Percentiles rank a stretch among this genome's conserved stretches.
These are phyloP conservation scores for Brachyhypopomus gauderio DNA, from an alignment of 2,113 vertebrate genomes.

Conservation along the genomic window DNA sequence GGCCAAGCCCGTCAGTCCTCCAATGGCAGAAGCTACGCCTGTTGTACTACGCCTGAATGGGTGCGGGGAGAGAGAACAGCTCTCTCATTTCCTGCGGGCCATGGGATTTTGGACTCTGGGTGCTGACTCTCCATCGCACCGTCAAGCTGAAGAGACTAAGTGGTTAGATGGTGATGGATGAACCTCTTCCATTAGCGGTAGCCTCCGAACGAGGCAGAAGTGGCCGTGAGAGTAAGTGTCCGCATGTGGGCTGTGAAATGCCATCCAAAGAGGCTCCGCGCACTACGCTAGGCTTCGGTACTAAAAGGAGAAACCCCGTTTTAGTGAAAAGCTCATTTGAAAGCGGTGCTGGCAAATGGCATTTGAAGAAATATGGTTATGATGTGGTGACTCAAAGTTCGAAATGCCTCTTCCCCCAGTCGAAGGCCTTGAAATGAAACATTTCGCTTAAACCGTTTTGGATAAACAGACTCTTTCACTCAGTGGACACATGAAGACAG, in stretches of 20 bases:
- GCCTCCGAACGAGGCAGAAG: not conserved
- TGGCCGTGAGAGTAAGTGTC: not conserved
- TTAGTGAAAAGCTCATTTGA: too few relatives aligned
- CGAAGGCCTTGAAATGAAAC: too few relatives aligned
- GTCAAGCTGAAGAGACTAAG: slow-evolving; percentile 18
- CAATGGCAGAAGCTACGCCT: too few relatives aligned
- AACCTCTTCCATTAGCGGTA: slow-evolving; percentile 17
- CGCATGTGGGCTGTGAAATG: too few relatives aligned
- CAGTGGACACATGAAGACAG: too few relatives aligned
- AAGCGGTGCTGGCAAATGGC: too few relatives aligned
- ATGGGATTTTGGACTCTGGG: not conserved
- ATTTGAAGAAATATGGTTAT: not conserved
- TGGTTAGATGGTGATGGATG: slow-evolving; percentile 26
- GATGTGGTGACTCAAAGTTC: not conserved
- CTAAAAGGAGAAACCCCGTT: too few relatives aligned
- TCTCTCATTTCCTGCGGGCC: slow-evolving; percentile 13
- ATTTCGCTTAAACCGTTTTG: too few relatives aligned
- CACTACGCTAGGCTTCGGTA: too few relatives aligned
- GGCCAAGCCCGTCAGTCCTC: too few relatives aligned
- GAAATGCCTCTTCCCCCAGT: not conserved
- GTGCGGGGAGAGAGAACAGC: slow-evolving; percentile 3
- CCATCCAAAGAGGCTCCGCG: too few relatives aligned
- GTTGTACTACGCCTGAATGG: not conserved
- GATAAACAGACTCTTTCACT: too few relatives aligned
- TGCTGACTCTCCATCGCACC: slow-evolving; percentile 20